Percentiles rank a stretch among this genome's conserved stretches.
phyloP scores from a whole-genome alignment of 2,888 invertebrate genomes.

The Leucoma salicis region DNA sequence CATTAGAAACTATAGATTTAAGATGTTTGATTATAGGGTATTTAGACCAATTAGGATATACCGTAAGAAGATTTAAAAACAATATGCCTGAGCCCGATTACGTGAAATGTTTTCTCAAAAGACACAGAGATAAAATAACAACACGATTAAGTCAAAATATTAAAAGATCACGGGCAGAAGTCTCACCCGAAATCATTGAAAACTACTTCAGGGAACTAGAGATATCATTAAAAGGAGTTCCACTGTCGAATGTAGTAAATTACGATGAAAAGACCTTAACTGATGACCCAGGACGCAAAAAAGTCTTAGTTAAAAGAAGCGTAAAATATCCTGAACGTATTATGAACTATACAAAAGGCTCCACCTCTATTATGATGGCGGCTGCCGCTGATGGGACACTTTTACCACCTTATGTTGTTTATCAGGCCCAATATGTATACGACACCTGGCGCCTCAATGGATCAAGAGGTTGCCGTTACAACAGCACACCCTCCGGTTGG shows the following conservation, averaged over 20 bases:
- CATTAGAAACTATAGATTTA: slow-evolving; percentile 18
- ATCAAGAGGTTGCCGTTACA: too few relatives aligned
- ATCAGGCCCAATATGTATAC: slow-evolving; percentile 49
- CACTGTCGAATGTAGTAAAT: slow-evolving; percentile 9
- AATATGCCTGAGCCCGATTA: slow-evolving; percentile 17
- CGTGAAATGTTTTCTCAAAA: slow-evolving; percentile 9
- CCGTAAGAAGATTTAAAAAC: slow-evolving; percentile 16
- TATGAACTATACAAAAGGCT: slow-evolving; percentile 35
- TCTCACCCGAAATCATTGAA: slow-evolving; percentile 15
- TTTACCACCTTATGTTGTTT: slow-evolving; percentile 50
- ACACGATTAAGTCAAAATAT: slow-evolving; percentile 19
- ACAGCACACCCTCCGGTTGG: too few relatives aligned
- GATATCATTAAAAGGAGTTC: slow-evolving; percentile 8
- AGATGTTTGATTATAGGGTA: slow-evolving; percentile 18
- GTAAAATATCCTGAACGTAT: slow-evolving; percentile 19
- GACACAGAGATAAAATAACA: slow-evolving; percentile 11
- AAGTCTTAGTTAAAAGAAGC: slow-evolving; percentile 14
- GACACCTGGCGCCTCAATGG: slow-evolving; percentile 14
- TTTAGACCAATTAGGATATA: slow-evolving; percentile 13
- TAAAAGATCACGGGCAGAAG: slow-evolving; percentile 19
- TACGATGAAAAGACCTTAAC: slow-evolving; percentile 18
- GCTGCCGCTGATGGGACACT: slow-evolving; percentile 43
- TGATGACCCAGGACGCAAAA: slow-evolving; percentile 15
- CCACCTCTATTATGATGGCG: slow-evolving; percentile 47
- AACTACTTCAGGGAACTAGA: slow-evolving; percentile 12